Conservation (phyloP, 2,113 vertebrate genomes). For the Anser cygnoides region DNA sequence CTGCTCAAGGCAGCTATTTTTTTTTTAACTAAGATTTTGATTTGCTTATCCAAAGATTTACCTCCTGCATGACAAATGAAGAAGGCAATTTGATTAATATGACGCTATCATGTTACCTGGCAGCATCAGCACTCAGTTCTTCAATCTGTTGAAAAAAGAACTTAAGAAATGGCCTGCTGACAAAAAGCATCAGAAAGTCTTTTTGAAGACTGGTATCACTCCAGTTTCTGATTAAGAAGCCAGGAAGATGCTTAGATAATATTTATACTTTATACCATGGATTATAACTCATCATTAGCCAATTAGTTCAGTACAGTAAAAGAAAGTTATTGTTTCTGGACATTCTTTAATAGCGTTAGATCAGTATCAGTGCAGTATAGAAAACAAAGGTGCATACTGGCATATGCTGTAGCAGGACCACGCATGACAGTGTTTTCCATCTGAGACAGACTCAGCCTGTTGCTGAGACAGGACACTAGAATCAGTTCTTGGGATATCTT, state of each 20-base stretch:
- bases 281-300: neutral
- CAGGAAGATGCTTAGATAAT: neutral
- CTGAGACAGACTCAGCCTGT: neutral
- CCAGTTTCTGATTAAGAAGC: neutral
- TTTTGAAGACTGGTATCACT: neutral
- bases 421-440: rapidly evolving
- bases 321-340: neutral
- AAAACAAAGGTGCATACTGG: neutral
- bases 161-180: neutral
- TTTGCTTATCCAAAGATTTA: neutral
- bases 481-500: neutral
- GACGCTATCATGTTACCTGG: neutral
- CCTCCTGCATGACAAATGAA: neutral
- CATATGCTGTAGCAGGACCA: neutral
- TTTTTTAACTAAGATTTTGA: neutral
- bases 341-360: neutral
- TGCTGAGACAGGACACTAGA: neutral
- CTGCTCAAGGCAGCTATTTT: neutral
- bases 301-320: neutral
- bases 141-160: neutral
- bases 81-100: neutral
- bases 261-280: neutral
- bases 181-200: neutral
- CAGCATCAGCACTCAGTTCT: neutral
- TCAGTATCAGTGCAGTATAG: neutral